A percentile compares a stretch with the other conserved stretches of the same genome.
These are phyloP conservation scores for Nibea coibor DNA, from an alignment of 2,113 vertebrate species.

Conservation along the genomic window DNA sequence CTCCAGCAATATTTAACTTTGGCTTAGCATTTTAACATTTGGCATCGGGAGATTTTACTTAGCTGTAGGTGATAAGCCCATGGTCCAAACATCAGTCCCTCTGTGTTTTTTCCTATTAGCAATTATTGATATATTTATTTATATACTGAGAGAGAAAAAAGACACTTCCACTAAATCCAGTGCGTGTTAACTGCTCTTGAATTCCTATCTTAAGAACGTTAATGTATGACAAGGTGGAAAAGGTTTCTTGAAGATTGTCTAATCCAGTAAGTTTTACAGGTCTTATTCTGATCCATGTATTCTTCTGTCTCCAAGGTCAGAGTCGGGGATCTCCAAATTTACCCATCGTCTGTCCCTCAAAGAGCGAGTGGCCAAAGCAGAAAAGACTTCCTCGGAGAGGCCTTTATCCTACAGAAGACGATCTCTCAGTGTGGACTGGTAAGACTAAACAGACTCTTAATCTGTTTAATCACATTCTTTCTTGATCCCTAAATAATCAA, in stretches of 20 bases:
- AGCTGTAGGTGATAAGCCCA: slow-evolving; percentile 11
- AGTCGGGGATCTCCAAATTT: slow-evolving; percentile 89
- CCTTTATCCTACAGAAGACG: slow-evolving; percentile 87
- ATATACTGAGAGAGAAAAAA: background rate
- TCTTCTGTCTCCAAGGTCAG: slow-evolving; percentile 78
- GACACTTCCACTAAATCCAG: too few species aligned
- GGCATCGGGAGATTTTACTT: background rate
- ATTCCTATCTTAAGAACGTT: background rate
- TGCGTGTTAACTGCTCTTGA: slow-evolving; percentile 8
- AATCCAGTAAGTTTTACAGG: background rate
- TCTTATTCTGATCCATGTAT: background rate
- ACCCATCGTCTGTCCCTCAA: slow-evolving; percentile 91
- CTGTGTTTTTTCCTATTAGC: slow-evolving; percentile 27
- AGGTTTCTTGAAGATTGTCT: background rate
- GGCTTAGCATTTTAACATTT: slow-evolving; percentile 10
- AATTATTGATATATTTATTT: background rate
- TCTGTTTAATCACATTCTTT: background rate
- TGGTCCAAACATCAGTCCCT: background rate
- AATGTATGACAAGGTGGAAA: background rate
- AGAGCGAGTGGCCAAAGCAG: slow-evolving; percentile 88
- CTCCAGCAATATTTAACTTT: slow-evolving; percentile 24
- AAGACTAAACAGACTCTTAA: slow-evolving; percentile 64
- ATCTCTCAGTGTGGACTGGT: slow-evolving; percentile 93
- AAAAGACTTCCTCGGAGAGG: slow-evolving; percentile 82
- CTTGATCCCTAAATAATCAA: background rate